Evolutionary conservation across 2,113 vertebrate species (phyloP), one percentile per base, ranked within the genome.

Genomic region (Pampusana beccarii): DNA sequence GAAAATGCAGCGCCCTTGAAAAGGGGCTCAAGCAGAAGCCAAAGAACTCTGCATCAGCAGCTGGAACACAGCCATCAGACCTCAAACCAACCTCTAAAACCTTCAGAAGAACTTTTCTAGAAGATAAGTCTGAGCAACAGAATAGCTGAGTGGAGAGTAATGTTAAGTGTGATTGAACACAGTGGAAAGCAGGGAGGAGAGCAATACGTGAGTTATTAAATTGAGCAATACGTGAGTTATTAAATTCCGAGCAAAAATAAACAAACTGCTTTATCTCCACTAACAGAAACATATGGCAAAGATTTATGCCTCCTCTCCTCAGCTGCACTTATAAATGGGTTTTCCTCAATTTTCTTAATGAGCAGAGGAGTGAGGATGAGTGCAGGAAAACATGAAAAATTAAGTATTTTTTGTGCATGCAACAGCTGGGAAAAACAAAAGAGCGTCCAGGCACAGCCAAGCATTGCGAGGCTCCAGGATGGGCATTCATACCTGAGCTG

Each of bases 401-500:
- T 83, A 4, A 72, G 36, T 31, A 53, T 25, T 86, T 71, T 83
- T 54, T 44, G 31, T n/a, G 44, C 51, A 66, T 86, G 58, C 34
- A 80, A 19, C 46, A 71, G 80, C 33, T 66, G 86, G 33, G 91
- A 60, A 54, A 87, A 80, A 51, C 25, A 54, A 71, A 50, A 33
- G 6, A 54, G 48, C 25, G 73, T 50, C 65, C 80, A 79, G 40
- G 62, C 69, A 90, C 9, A 94, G 66, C 5, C 61, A 48, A 8
- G 6, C 6, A 1, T 13, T 72, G 44, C 50, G 40, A 24, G 54
- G 81, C 78, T 82, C 25, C 66, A 50, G 62, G 74, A 42, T 1
- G 2, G 60, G 38, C 48, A 70, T n/a, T 85, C 83, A 14, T 96
- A 99, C 99, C 99, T 83, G 99, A 99, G 97, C 98, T 98, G 83